Percentiles rank a stretch among this genome's conserved stretches.
These are phyloP conservation scores for Micrasema longulum DNA, from an alignment of 1,140 invertebrate species.

Conservation along the genomic window DNA sequence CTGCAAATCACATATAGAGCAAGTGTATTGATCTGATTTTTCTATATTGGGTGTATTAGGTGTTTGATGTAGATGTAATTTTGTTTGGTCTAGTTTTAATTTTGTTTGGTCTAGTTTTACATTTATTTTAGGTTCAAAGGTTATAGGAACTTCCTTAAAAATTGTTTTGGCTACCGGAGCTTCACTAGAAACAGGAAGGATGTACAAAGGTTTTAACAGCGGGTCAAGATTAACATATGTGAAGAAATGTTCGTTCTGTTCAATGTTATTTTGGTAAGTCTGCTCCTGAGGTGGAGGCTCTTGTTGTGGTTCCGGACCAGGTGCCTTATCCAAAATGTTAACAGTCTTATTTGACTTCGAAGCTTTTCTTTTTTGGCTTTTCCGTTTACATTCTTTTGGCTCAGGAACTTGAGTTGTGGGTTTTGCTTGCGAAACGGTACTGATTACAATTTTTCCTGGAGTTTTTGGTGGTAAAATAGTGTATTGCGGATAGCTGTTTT, in stretches of 20 bases:
- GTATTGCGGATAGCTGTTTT: conserved; percentile 20
- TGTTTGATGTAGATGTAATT: too few relatives aligned
- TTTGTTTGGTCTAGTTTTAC: background rate
- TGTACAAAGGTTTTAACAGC: conserved; percentile 32
- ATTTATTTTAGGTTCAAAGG: conserved; percentile 7
- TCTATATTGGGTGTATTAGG: too few relatives aligned
- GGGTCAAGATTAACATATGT: conserved; percentile 51
- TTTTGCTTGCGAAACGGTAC: conserved; percentile 16
- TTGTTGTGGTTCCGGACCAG: background rate
- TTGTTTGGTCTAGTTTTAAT: background rate
- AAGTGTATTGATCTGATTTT: conserved; percentile 10
- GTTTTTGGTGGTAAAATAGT: conserved; percentile 38
- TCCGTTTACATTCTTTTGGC: conserved; percentile 7
- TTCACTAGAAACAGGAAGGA: conserved; percentile 24
- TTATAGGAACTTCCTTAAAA: conserved; percentile 20
- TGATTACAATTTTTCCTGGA: conserved; percentile 44
- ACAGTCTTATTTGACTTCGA: background rate
- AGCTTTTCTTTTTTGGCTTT: background rate
- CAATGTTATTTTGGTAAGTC: too few relatives aligned
- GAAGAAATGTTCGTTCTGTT: conserved; percentile 37
- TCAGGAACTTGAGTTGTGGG: background rate
- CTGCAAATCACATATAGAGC: conserved; percentile 45
- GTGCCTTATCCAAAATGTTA: background rate
- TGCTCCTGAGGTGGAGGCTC: too few relatives aligned
- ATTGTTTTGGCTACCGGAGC: conserved; percentile 38